phyloP scores from a whole-genome alignment of 2,888 invertebrate species.

The Empis stercorea region DNA sequence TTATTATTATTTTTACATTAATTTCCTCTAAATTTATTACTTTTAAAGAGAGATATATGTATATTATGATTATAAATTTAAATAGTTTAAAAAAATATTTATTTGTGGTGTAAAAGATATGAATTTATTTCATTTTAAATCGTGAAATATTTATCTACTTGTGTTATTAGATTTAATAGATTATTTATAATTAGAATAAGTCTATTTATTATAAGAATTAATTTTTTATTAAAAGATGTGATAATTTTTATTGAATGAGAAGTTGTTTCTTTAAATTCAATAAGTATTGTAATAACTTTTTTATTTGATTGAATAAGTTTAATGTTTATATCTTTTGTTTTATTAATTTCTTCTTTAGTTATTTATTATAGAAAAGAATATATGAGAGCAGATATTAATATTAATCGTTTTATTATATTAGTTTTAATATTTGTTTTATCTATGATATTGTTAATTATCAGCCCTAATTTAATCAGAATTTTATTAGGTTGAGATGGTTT shows the following conservation, averaged over 20 bases:
- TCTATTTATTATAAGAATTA: conserved; percentile 30
- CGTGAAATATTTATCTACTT: conserved; percentile 39
- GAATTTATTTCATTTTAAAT: conserved; percentile 40
- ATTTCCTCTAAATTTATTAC: conserved; percentile 47
- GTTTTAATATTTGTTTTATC: conserved; percentile 53
- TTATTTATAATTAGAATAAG: conserved; percentile 37
- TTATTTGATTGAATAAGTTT: conserved; percentile 52
- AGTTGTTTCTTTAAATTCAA: conserved; percentile 40
- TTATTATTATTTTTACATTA: conserved; percentile 49
- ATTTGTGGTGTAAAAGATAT: conserved; percentile 53
- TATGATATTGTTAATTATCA: conserved; percentile 54
- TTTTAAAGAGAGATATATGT: conserved; percentile 42
- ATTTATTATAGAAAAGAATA: conserved; percentile 51
- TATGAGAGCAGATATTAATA: conserved; percentile 44
- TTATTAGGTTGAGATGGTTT: conserved; percentile 62
- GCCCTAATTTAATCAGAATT: conserved; percentile 55
- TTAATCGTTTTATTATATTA: conserved; percentile 50
- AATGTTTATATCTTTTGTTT: conserved; percentile 50
- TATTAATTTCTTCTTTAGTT: conserved; percentile 52
- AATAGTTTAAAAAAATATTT: conserved; percentile 54
- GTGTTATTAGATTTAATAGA: conserved; percentile 40
- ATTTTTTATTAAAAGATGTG: conserved; percentile 39
- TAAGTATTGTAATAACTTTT: conserved; percentile 40
- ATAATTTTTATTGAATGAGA: conserved; percentile 43
- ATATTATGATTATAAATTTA: conserved; percentile 42